phyloP scores from a whole-genome alignment of 2,888 invertebrate species.

The Zygogramma bicolorata region DNA sequence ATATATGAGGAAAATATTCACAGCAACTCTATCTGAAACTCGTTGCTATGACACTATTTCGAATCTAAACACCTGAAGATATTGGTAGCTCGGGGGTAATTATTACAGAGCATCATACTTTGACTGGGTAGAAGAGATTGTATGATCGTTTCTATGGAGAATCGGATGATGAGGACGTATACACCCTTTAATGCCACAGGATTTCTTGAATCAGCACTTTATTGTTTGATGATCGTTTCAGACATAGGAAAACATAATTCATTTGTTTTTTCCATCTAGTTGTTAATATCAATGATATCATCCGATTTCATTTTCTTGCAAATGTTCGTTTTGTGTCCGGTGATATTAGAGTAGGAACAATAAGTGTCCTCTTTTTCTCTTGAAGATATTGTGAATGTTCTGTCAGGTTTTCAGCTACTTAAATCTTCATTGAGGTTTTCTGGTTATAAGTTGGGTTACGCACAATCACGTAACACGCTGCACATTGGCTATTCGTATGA shows the following conservation, averaged over 20 bases:
- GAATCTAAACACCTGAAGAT: no score
- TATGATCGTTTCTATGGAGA: no score
- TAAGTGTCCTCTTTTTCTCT: no score
- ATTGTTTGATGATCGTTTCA: not conserved
- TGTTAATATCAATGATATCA: not conserved
- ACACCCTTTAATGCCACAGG: not conserved
- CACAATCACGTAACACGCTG: not conserved
- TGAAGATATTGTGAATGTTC: not conserved
- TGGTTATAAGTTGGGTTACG: not conserved
- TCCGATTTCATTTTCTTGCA: not conserved
- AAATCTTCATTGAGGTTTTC: not conserved
- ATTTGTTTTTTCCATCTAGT: not conserved
- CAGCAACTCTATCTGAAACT: no score
- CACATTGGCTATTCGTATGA: not conserved
- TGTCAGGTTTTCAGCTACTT: not conserved
- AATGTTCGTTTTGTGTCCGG: not conserved
- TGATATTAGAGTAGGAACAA: not conserved
- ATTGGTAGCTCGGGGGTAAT: no score
- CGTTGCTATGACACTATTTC: no score
- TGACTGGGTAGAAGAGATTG: no score
- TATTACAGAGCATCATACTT: no score
- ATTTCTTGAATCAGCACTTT: not conserved
- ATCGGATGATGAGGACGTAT: not conserved
- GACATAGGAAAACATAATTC: not conserved
- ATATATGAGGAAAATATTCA: no score